Base-by-base conservation (phyloP, 2,888 invertebrate species). In the Zelleria hepariella region DNA sequence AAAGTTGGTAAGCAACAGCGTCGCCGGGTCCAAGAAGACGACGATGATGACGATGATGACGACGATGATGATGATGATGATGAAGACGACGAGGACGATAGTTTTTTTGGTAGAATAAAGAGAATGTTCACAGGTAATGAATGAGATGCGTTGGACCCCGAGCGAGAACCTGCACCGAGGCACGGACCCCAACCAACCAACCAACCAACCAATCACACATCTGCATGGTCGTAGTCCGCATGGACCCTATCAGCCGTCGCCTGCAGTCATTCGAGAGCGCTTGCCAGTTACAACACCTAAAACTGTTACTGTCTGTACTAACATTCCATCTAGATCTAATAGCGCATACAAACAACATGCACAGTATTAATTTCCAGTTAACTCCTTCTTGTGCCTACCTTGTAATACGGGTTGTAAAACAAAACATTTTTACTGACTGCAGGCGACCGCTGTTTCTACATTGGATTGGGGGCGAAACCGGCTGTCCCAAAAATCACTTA, bases 381-480 rank as follows among this genome's bases (percentile, higher is more conserved):
- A 82, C 80, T 80, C 73, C 77, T 70, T 78, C 78, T 75, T 70
- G 71, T 75, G 42, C 25, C 25, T 75, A 71, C 74, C 74, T 75
- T 80, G 68, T 80, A 10, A 75, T 82, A 78, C 84, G 82, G 86
- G 77, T 86, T 85, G 87, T 90, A 91, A 92, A 93, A 92, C 91
- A 92, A 92, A 93, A 91, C 92, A 91, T 94, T 94, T 95, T 94
- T 95, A 94, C 94, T 93, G 94, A 92, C 93, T 93, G 94, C 95
- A 96, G 96, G 96, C 94, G 96, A 96, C 94, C 95, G 95, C 93
- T 96, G 96, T 94, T 96, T 96, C 95, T 95, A 95, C 95, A 95
- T 96, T 92, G 96, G 96, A 92, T 93, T 96, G 93, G 95, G 95
- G 90, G 94, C 94, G 91, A 94, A 94, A 91, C 92, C 91, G 86